Evolutionary conservation across 2,888 invertebrate species (phyloP), one percentile per base, ranked within the genome.

Genomic region (Pegoplata infirma): DNA sequence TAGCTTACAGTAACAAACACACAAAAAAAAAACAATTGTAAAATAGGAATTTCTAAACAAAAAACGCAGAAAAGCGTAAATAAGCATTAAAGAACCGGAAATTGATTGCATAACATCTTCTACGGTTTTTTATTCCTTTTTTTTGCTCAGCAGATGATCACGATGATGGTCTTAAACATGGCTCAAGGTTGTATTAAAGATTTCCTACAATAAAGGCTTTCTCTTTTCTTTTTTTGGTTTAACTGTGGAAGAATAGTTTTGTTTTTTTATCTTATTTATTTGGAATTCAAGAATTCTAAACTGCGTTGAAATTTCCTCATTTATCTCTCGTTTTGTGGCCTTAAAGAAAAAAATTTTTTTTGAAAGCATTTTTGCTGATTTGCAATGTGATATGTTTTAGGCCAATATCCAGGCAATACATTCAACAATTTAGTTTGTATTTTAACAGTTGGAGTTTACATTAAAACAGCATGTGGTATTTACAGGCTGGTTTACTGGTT

Each of bases 361-460:
- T 71, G 55, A 75, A 74, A 79, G 71, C 49, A 63, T 71, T 68
- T 63, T 40, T 32, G 25, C 17, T 64, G 58, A 23, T 66, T 36
- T 32, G 61, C 76, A 59, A 72, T 55, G 66, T 74, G 53, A 71
- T 71, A 59, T 55, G 53, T 64, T 55, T 40, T 47, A 32, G 46
- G 17, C 25, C 46, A 66, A 73, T 59, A 58, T 32, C 32, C 32
- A 10, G 8, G 12, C 32, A 10, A 2, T 32, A 32, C 8, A 3
- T 12, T 32, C 8, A 40, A 40, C n/a, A 40, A n/a, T 40, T 40
- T n/a, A n/a, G 12, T 40, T 40, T 40, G 36, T 40, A 40, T 40
- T n/a, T 40, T 36, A 55, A 55, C 75, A 68, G 75, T 75, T 68
- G 68, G 68, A 68, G 56, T 71, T 72, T 78, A 71, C 74, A 79